Evolutionary conservation across 2,113 vertebrate species (phyloP).

Genomic region (Odontophorus gujanensis): DNA sequence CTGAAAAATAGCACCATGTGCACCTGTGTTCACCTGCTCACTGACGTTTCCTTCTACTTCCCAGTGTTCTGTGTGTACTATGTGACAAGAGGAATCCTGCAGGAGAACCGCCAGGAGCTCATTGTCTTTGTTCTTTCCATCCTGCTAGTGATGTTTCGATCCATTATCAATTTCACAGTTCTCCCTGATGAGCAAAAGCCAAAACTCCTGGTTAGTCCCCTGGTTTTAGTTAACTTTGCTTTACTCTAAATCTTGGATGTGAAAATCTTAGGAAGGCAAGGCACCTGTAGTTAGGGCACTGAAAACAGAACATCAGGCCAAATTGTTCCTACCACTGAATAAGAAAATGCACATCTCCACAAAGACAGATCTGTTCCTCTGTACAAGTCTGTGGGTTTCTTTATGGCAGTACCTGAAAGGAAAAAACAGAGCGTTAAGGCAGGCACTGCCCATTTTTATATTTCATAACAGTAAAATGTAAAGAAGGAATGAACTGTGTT

Average conservation of each 20-base stretch:
- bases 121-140: conserved; percentile 80
- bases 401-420: background rate
- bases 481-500: background rate
- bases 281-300: background rate
- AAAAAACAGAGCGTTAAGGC: background rate
- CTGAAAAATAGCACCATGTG: rapidly evolving
- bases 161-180: conserved; percentile 82
- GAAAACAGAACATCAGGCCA: background rate
- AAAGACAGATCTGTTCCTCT: background rate
- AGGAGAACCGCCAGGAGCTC: conserved; percentile 89
- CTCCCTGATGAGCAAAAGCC: conserved; percentile 65
- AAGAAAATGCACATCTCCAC: background rate
- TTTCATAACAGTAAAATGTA: background rate
- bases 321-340: background rate
- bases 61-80: conserved; percentile 88
- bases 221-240: background rate
- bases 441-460: background rate
- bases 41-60: background rate
- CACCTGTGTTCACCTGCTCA: background rate
- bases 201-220: conserved; percentile 74
- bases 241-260: background rate
- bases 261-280: background rate
- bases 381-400: background rate
- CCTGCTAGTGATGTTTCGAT: conserved; percentile 81
- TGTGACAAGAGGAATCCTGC: conserved; percentile 83